Evolutionary conservation across 1,140 invertebrate genomes (phyloP), one percentile per base, ranked within the genome.

Genomic region (Coelopa frigida): DNA sequence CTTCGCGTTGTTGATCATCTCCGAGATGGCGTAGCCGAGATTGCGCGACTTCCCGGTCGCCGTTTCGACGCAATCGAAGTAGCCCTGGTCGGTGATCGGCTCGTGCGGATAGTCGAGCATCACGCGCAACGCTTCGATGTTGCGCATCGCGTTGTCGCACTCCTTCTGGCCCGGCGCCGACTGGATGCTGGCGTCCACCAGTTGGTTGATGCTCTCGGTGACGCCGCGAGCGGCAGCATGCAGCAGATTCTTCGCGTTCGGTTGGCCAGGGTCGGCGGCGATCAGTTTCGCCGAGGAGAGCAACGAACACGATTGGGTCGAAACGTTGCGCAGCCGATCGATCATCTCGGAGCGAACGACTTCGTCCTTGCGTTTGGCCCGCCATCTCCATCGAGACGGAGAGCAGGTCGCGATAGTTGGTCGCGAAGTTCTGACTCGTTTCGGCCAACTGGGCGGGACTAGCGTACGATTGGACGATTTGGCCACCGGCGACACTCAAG

Each of bases 111-210:
- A 84, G 49, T 93, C 85, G 21, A 97, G 72, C 27, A 95, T 73
- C 4, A 84, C 82, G 14, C 81, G 77, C 72, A 90, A 83, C 31
- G 87, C 83, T 65, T 93, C 82, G 48, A 98, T 96, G 61, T 89
- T 88, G 44, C 92, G 77, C n/a, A 97, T 84, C 3, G 95, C 94
- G 62, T 89, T 94, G 61, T 95, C 93, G 70, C 94, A 98, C 61
- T 98, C 95, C 64, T 91, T 94, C 73, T 96, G 91, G 1, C 94
- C 88, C 68, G 92, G 89, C 1, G 88, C 85, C 2, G 85, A 84
- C 32, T 81, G 81, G 4, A 86, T 89, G 66, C 85, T 90, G 38
- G 85, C 81, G 70, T 88, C 85, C 52, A 92, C 84, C 29, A 96
- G 72, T 53, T 88, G 80, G 67, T 96, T 96, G 46, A 97, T 94